A percentile compares a stretch with the other conserved stretches of the same genome.
Conservation (phyloP, 1,140 invertebrate genomes). For the Pachyrhynchus sulphureomaculatus region DNA sequence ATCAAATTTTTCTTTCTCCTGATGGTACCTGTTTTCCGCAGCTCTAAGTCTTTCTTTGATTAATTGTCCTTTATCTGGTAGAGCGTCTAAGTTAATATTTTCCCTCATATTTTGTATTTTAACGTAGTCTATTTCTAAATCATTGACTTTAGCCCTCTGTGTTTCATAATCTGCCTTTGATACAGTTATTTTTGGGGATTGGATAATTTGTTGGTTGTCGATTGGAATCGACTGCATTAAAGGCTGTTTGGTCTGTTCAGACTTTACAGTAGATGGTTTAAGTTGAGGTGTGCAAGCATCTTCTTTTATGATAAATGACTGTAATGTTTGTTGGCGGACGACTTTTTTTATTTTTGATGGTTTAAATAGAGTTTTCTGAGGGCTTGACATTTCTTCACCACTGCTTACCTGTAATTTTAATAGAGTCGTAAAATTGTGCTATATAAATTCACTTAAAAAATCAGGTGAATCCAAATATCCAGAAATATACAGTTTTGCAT, state of each 20-base stretch:
- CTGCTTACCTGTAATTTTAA: slow-evolving; percentile 10
- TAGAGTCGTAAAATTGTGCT: too few species aligned
- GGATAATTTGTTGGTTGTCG: neutral
- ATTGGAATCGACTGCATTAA: neutral
- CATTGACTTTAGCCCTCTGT: slow-evolving; percentile 5
- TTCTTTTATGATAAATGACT: neutral
- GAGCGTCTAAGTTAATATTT: slow-evolving; percentile 52
- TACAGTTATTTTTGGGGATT: neutral
- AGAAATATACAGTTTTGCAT: too few species aligned
- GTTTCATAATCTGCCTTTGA: neutral
- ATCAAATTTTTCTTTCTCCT: slow-evolving; percentile 51
- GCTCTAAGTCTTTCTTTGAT: slow-evolving; percentile 20
- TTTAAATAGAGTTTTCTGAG: neutral
- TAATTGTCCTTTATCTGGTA: slow-evolving; percentile 47
- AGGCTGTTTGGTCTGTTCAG: neutral
- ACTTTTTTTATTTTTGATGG: neutral
- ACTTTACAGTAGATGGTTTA: neutral
- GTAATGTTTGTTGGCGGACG: neutral
- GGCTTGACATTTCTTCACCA: neutral
- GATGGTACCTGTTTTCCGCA: slow-evolving; percentile 50
- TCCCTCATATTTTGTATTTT: slow-evolving; percentile 51
- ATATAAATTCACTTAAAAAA: too few species aligned
- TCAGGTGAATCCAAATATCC: too few species aligned
- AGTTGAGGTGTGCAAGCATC: neutral
- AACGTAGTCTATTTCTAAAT: slow-evolving; percentile 5